A percentile compares a stretch with the other conserved stretches of the same genome.
Conservation (phyloP, 2,113 vertebrate genomes). For the Pseudopodoces humilis region DNA sequence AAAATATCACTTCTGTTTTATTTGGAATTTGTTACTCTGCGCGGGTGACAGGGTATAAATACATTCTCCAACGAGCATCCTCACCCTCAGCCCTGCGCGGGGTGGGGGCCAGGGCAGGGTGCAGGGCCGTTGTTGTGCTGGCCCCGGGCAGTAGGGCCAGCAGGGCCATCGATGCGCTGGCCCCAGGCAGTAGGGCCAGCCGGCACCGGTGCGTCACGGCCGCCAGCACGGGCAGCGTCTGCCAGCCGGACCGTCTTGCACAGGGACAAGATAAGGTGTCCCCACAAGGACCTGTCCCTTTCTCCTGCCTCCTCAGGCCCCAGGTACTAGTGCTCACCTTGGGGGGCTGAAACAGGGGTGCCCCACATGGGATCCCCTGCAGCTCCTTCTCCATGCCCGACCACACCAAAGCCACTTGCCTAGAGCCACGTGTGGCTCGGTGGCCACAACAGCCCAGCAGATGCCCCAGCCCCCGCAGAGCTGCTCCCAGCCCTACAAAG, state of each 20-base stretch:
- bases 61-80: slow-evolving; percentile 63
- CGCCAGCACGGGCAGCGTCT: slow-evolving; percentile 51
- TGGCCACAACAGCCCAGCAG: not conserved
- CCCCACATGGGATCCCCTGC: rapidly evolving
- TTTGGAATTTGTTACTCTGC: slow-evolving; percentile 66
- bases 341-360: not conserved
- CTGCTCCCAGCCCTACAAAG: not conserved
- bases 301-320: not conserved
- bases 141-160: not conserved
- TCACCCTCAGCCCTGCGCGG: not conserved
- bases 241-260: slow-evolving; percentile 45
- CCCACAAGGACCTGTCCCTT: not conserved
- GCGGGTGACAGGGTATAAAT: slow-evolving; percentile 61
- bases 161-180: not conserved
- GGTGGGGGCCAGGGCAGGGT: not conserved
- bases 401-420: not conserved
- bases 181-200: not conserved
- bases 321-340: not conserved
- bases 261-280: not conserved
- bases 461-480: not conserved
- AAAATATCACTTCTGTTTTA: slow-evolving; percentile 73
- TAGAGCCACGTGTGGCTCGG: rapidly evolving
- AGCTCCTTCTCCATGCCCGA: not conserved
- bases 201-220: slow-evolving; percentile 51
- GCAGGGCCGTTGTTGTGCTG: not conserved